Base-by-base conservation (phyloP, 2,113 vertebrate genomes). In the Ceyx cyanopectus region DNA sequence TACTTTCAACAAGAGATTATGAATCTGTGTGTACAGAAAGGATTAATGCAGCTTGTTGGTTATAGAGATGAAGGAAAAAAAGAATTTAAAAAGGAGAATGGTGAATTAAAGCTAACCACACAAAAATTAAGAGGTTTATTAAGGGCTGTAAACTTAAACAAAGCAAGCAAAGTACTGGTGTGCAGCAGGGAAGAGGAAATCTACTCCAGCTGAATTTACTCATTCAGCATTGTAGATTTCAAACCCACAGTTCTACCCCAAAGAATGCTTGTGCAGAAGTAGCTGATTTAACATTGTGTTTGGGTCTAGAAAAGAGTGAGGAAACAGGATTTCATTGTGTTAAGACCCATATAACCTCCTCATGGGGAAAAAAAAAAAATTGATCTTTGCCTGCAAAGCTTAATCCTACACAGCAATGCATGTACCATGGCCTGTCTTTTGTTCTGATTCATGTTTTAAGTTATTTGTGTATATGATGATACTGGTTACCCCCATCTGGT, bases 1-100 rank as follows among this genome's bases (percentile, higher is more conserved):
- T 45, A 89, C 72, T 87, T 86, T 45, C 75, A 94, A 58, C 93
- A 92, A 72, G 46, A 94, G 83, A 84, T 69, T 84, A 96, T 74
- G 29, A 41, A 91, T 76, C 53, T 83, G 41, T 76, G 30, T 58
- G 61, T 51, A 66, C 40, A 89, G 75, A 87, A 94, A 58, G 76
- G 78, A 92, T 89, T 85, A 73, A 85, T 9, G 43, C 65, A 78
- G 60, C 37, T 83, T 80, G 63, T 19, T 65, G 34, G 67, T 85
- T 87, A 90, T 32, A 62, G 61, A 89, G 51, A 90, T 27, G 46
- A 86, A 83, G 56, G 69, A 92, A 80, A 50, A 14, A 65, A 48
- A 37, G 37, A 37, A 37, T 37, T 20, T 26, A 5, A 69, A 86
- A 62, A 46, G 1, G 8, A 82, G 14, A 87, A 84, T 63, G 41